Percentiles rank a stretch among this genome's conserved stretches.
phyloP scores from a whole-genome alignment of 1,140 invertebrate species.

The Lanistes nyassanus region DNA sequence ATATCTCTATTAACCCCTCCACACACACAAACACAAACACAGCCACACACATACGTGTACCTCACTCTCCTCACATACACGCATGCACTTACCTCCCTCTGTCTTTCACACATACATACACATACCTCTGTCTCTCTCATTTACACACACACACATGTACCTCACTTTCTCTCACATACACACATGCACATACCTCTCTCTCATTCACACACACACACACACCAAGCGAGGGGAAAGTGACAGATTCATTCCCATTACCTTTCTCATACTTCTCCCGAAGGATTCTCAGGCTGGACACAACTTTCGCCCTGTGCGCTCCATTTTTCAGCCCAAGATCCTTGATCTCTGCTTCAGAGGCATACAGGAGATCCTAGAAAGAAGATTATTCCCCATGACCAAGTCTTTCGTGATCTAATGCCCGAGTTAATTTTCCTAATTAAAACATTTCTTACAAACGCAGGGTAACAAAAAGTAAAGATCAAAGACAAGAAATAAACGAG shows the following conservation, averaged over 20 bases:
- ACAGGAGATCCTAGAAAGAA: constrained; percentile 70
- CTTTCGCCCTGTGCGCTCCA: constrained; percentile 73
- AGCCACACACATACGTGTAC: not conserved
- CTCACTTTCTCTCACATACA: constrained; percentile 49
- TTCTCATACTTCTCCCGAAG: constrained; percentile 71
- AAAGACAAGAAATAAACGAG: too few species aligned
- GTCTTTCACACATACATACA: not conserved
- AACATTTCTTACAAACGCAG: too few species aligned
- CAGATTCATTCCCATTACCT: constrained; percentile 34
- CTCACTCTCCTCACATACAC: not conserved
- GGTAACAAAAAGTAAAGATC: too few species aligned
- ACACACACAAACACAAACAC: constrained; percentile 9
- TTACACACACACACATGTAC: constrained; percentile 57
- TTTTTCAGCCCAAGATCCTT: constrained; percentile 74
- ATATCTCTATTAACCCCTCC: too few species aligned
- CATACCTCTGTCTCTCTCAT: constrained; percentile 79
- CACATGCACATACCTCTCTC: too few species aligned
- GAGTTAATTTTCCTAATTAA: too few species aligned
- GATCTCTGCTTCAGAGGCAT: constrained; percentile 72
- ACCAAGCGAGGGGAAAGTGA: not conserved
- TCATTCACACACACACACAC: not conserved
- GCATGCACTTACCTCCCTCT: constrained; percentile 50
- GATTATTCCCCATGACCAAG: too few species aligned
- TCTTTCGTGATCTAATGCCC: too few species aligned
- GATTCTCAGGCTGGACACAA: constrained; percentile 74